Evolutionary conservation across 1,140 invertebrate species (phyloP).

Genomic region (Conopomorpha cramerella): DNA sequence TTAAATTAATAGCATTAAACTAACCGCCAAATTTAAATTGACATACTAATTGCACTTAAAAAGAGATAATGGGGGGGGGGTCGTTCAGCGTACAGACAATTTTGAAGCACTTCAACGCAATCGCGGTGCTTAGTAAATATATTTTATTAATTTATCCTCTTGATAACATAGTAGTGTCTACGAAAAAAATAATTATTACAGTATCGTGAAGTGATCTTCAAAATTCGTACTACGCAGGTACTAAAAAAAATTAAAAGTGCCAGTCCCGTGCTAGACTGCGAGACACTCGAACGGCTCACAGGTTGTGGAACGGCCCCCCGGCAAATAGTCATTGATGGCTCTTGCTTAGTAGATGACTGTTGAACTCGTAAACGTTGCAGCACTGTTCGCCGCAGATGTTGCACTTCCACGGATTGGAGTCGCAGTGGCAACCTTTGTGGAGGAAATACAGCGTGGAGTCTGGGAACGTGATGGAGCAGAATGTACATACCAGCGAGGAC

Average conservation of each 20-base stretch:
- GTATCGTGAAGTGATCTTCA: slow-evolving; percentile 12
- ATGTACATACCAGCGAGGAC: slow-evolving; percentile 72
- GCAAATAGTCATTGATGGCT: slow-evolving; percentile 77
- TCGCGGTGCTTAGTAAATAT: too few relatives aligned
- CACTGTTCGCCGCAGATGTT: slow-evolving; percentile 95
- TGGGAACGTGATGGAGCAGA: slow-evolving; percentile 93
- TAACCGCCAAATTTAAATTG: slow-evolving; percentile 33
- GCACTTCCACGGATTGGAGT: slow-evolving; percentile 97
- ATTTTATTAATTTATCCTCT: too few relatives aligned
- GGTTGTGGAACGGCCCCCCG: slow-evolving; percentile 37
- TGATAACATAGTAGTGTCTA: slow-evolving; percentile 7
- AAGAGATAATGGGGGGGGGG: slow-evolving; percentile 44
- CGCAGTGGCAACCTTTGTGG: slow-evolving; percentile 96
- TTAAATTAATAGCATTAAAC: too few relatives aligned
- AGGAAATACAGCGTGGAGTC: slow-evolving; percentile 95
- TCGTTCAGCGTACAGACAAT: slow-evolving; percentile 42
- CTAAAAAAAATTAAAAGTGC: too few relatives aligned
- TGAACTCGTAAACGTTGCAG: slow-evolving; percentile 94
- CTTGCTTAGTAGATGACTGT: slow-evolving; percentile 92
- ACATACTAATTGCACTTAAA: slow-evolving; percentile 52
- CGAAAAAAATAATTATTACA: slow-evolving; percentile 4
- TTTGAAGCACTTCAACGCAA: slow-evolving; percentile 38
- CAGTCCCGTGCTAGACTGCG: too few relatives aligned
- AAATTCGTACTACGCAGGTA: slow-evolving; percentile 38
- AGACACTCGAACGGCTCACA: too few relatives aligned